Conservation (phyloP, 2,797 vertebrate genomes). For the Darevskia nairensis region DNA sequence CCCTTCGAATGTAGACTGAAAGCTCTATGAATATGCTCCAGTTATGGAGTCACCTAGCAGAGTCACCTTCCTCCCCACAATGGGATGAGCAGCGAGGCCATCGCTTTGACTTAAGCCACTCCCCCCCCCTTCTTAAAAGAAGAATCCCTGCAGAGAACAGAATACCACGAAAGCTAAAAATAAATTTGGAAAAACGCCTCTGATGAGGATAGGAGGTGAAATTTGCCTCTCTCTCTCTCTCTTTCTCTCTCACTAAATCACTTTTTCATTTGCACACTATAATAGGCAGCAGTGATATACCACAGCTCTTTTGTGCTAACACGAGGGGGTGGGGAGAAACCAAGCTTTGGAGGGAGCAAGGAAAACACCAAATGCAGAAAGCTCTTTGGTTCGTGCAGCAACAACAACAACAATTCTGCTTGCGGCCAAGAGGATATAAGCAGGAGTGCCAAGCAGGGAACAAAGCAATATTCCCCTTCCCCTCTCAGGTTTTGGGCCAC, state of each 20-base stretch:
- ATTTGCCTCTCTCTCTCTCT: conserved; percentile 15
- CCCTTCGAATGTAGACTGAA: not conserved
- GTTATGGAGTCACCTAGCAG: fast-evolving
- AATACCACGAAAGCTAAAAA: conserved; percentile 66
- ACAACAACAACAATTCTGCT: not conserved
- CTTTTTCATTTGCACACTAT: conserved; percentile 55
- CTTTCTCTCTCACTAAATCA: conserved; percentile 44
- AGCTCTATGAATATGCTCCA: not conserved
- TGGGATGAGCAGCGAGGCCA: conserved; percentile 57
- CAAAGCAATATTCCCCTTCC: not conserved
- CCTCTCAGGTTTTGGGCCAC: not conserved
- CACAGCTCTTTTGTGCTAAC: conserved; percentile 42
- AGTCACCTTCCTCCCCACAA: not conserved
- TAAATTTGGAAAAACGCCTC: conserved; percentile 36
- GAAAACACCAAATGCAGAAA: not conserved
- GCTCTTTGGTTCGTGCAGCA: not conserved
- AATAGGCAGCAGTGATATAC: conserved; percentile 53
- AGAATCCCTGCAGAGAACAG: conserved; percentile 68
- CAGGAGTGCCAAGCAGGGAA: not conserved
- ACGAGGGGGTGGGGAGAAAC: not conserved
- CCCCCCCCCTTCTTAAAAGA: conserved; percentile 52
- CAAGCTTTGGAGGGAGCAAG: not conserved
- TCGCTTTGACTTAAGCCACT: conserved; percentile 42
- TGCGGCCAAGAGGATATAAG: not conserved
- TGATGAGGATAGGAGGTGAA: conserved; percentile 62